Percentiles rank a stretch among this genome's conserved stretches.
Evolutionary conservation across 2,888 invertebrate species (phyloP).

Genomic region (Acleris sparsana): DNA sequence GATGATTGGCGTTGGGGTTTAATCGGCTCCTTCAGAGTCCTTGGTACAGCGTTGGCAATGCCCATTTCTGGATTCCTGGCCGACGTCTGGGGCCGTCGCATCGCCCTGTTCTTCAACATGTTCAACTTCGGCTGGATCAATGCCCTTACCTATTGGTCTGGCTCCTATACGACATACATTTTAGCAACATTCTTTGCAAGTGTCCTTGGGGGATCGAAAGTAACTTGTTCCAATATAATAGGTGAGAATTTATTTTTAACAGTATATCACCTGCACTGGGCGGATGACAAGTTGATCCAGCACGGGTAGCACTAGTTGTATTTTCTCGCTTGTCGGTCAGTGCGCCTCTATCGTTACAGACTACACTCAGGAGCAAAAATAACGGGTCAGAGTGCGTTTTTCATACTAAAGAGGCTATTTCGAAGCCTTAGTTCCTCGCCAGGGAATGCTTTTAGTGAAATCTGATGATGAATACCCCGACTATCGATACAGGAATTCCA

Average conservation of each 20-base stretch:
- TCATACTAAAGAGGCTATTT: too few relatives aligned
- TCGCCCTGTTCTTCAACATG: background rate
- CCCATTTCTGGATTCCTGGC: constrained; percentile 4
- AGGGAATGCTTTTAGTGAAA: too few relatives aligned
- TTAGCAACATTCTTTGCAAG: background rate
- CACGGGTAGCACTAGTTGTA: too few relatives aligned
- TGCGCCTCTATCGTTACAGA: too few relatives aligned
- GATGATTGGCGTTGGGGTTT: constrained; percentile 7
- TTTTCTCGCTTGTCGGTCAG: too few relatives aligned
- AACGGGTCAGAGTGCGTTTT: too few relatives aligned
- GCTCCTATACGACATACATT: constrained; percentile 1
- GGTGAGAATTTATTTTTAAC: background rate
- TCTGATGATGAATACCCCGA: too few relatives aligned
- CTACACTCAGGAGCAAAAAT: too few relatives aligned
- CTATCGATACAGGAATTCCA: too few relatives aligned
- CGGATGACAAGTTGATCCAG: too few relatives aligned
- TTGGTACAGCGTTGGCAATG: background rate
- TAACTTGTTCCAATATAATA: constrained; percentile 3
- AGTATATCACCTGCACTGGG: too few relatives aligned
- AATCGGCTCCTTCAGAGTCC: background rate
- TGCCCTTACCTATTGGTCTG: background rate
- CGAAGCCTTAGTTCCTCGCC: too few relatives aligned
- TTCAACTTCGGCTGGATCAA: constrained; percentile 2
- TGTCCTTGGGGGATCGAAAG: background rate
- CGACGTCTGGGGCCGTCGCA: constrained; percentile 12